Base-by-base conservation (phyloP, 2,797 vertebrate species). In the Myotis daubentonii region DNA sequence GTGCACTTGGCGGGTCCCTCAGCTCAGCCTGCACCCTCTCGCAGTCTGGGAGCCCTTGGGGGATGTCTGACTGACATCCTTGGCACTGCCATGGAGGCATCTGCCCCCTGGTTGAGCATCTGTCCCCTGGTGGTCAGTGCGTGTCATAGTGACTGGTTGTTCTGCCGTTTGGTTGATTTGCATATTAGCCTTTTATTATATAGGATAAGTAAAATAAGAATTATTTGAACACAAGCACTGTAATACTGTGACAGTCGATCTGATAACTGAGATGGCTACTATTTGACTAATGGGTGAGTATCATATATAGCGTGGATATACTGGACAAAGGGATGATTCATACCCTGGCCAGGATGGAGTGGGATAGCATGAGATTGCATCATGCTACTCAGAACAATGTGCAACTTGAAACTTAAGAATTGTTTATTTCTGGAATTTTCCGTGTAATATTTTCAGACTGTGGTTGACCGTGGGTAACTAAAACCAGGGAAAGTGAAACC, bases 11-110 rank as follows among this genome's bases (percentile, higher is more conserved):
- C 0, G 60, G 60, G 28, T 62, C 60, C 12, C 28, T 30, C 28
- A 62, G 60, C 28, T 2, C 2, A 1, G 28, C 28, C 12, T 62
- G 28, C 1, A 0, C 28, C 28, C 60, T 62, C 12, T 30, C 0
- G 2, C 11, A 62, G 57, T 62, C 57, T 62, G 12, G 25, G 25
- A 62, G 57, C 57, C 25, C 25, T 62, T 62, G 60, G 60, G 23
- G 28, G 60, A 15, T 62, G 12, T 62, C 12, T 62, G 60, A 62
- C 60, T 62, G 60, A 62, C 6, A 62, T 62, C 25, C 28, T 62
- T 7, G 30, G 25, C 57, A 28, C 25, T 62, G 25, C 12, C 25
- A 62, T 5, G 2, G 25, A 62, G 12, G 57, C 12, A 0, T 30
- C 28, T 62, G 28, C 25, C 60, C 12, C 60, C 28, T 62, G 60